These are phyloP conservation scores for Zoroaster sp. DNA, from an alignment of 53 echinoderm and acorn worm species.

Conservation along the genomic window DNA sequence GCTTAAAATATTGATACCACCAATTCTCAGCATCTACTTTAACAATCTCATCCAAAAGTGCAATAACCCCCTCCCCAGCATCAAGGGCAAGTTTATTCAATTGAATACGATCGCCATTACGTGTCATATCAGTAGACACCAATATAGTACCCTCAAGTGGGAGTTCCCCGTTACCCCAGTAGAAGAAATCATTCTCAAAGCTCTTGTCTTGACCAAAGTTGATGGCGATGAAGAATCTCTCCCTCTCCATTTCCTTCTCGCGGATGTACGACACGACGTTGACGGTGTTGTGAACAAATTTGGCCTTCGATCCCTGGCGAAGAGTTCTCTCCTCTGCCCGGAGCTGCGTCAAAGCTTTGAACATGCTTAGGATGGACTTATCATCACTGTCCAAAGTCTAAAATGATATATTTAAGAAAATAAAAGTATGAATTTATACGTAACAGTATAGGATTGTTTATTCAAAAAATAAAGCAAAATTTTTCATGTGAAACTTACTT, in stretches of 20 bases:
- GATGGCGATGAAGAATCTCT: slow-evolving; percentile 74
- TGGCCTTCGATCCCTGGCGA: slow-evolving; percentile 19
- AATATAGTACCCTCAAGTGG: slow-evolving; percentile 77
- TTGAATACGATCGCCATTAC: slow-evolving; percentile 70
- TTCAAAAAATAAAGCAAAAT: no score
- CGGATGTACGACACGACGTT: slow-evolving; percentile 81
- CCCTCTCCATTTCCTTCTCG: slow-evolving; percentile 39
- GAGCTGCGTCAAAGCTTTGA: slow-evolving; percentile 61
- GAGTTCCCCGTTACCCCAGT: slow-evolving; percentile 18
- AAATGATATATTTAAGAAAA: neutral
- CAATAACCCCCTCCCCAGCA: slow-evolving; percentile 78
- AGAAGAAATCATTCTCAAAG: slow-evolving; percentile 67
- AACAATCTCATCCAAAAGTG: slow-evolving; percentile 66
- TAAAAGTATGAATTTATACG: neutral
- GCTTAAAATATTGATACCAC: slow-evolving; percentile 58
- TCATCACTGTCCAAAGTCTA: slow-evolving; percentile 57
- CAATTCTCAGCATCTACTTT: slow-evolving; percentile 14
- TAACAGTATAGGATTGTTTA: no score
- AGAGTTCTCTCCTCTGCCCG: slow-evolving; percentile 73
- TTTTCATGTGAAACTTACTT: no score
- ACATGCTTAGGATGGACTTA: slow-evolving; percentile 70
- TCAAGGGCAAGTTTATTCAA: slow-evolving; percentile 74
- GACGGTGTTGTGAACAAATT: slow-evolving; percentile 45
- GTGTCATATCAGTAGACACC: slow-evolving; percentile 49
- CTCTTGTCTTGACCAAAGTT: slow-evolving; percentile 64